A percentile compares a stretch with the other conserved stretches of the same genome.
Conservation (phyloP, 2,113 vertebrate species). For the Callopanchax toddi region DNA sequence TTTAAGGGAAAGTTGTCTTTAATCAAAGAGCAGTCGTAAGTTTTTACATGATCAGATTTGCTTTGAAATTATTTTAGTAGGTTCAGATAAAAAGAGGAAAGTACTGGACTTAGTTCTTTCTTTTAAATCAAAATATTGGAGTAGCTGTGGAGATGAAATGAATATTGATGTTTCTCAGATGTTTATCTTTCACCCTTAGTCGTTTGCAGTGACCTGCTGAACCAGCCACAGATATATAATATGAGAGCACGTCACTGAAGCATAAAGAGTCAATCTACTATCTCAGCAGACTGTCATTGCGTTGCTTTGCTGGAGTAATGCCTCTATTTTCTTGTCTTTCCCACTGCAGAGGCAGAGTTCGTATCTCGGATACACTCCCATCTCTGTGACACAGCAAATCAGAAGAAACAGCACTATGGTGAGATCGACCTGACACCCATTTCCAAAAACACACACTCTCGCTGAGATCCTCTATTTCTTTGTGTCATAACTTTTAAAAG, state of each 20-base stretch:
- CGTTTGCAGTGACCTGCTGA: slow-evolving; percentile 7
- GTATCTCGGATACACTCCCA: slow-evolving; percentile 77
- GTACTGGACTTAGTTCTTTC: not conserved
- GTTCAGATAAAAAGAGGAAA: not conserved
- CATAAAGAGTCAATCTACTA: slow-evolving; percentile 1
- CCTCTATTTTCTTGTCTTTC: slow-evolving; percentile 31
- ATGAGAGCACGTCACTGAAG: slow-evolving; percentile 1
- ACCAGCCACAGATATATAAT: slow-evolving; percentile 9
- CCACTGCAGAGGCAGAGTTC: slow-evolving; percentile 74
- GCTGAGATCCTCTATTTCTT: slow-evolving; percentile 22
- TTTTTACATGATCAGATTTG: not conserved
- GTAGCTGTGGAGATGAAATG: slow-evolving; percentile 3
- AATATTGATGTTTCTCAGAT: slow-evolving; percentile 8
- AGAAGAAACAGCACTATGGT: slow-evolving; percentile 81
- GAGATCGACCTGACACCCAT: slow-evolving; percentile 51
- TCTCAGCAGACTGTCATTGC: slow-evolving; percentile 15
- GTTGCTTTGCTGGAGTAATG: slow-evolving; percentile 27
- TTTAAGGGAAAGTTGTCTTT: not conserved
- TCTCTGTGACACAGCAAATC: slow-evolving; percentile 77
- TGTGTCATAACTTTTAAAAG: slow-evolving; percentile 21
- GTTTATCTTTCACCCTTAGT: not conserved
- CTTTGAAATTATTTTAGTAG: not conserved
- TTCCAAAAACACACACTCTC: slow-evolving; percentile 5
- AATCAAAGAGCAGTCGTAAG: not conserved
- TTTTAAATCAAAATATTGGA: not conserved